phyloP scores from a whole-genome alignment of 2,113 vertebrate genomes.

The Capricornis sumatraensis region DNA sequence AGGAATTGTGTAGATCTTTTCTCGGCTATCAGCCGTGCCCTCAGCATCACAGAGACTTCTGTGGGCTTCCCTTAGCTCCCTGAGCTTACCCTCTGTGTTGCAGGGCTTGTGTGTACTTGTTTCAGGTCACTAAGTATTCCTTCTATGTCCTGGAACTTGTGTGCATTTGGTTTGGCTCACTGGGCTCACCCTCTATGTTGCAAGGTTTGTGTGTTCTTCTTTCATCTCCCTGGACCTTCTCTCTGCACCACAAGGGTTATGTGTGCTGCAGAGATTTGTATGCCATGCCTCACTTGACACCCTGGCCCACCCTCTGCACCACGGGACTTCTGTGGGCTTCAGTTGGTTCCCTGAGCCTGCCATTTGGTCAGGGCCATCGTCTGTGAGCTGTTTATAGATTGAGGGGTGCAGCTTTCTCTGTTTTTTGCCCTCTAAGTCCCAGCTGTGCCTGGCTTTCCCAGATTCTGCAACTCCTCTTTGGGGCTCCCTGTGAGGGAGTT shows the following conservation, averaged over 20 bases:
- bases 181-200: background rate
- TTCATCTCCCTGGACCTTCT: background rate
- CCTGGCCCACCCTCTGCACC: background rate
- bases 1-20: background rate
- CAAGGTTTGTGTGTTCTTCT: background rate
- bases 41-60: background rate
- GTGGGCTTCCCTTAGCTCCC: background rate
- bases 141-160: background rate
- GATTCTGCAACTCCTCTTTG: background rate
- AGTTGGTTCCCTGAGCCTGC: background rate
- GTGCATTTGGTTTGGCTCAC: background rate
- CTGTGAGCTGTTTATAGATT: background rate
- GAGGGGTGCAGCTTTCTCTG: background rate
- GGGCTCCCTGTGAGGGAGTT: background rate
- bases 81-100: background rate
- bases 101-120: background rate
- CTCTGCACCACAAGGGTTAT: background rate
- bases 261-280: background rate
- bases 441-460: background rate
- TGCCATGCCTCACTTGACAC: background rate
- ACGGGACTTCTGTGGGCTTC: background rate
- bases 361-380: background rate
- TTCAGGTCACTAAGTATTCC: background rate
- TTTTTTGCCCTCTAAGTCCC: background rate
- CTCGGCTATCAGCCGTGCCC: accelerated